Percentiles rank a stretch among this genome's conserved stretches.
Evolutionary conservation across 30 jellyfish, hydroid and myxozoan species (phyloP).

Genomic region (Calvadosia cruxmelitensis): DNA sequence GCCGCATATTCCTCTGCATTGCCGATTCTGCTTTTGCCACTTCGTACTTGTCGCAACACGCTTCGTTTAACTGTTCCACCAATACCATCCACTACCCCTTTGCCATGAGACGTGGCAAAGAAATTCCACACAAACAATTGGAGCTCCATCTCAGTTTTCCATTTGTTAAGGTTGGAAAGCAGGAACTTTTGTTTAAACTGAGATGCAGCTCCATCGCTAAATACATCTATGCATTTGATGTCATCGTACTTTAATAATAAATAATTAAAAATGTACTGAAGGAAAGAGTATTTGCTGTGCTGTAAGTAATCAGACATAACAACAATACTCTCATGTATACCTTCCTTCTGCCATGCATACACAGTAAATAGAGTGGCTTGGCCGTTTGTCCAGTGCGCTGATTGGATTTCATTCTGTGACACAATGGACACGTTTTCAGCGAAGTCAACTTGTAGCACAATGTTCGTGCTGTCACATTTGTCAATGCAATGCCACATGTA

Average conservation of each 20-base stretch:
- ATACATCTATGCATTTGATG: not conserved
- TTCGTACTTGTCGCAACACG: conserved; percentile 1
- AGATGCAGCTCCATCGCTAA: conserved; percentile 21
- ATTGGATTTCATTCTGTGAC: conserved; percentile 49
- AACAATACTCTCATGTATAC: conserved; percentile 27
- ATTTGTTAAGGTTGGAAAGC: not conserved
- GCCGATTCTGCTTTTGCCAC: no score
- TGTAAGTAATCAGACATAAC: conserved; percentile 1
- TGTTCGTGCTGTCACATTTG: no score
- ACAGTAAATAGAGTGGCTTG: conserved; percentile 47
- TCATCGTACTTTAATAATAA: not conserved
- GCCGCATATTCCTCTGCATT: no score
- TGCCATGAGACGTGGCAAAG: conserved; percentile 40
- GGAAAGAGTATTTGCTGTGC: not conserved
- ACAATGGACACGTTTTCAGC: conserved; percentile 31
- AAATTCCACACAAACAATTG: conserved; percentile 18
- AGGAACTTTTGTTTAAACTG: conserved; percentile 3
- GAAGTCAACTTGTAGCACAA: conserved; percentile 32
- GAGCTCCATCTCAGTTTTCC: conserved; percentile 13
- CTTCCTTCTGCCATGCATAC: conserved; percentile 30
- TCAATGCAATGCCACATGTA: no score
- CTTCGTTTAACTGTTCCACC: conserved; percentile 9
- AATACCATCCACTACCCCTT: conserved; percentile 28
- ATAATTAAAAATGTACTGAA: not conserved
- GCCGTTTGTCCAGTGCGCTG: conserved; percentile 47